Conservation (phyloP, 2,888 invertebrate species). For the Chymomyza amoena region DNA sequence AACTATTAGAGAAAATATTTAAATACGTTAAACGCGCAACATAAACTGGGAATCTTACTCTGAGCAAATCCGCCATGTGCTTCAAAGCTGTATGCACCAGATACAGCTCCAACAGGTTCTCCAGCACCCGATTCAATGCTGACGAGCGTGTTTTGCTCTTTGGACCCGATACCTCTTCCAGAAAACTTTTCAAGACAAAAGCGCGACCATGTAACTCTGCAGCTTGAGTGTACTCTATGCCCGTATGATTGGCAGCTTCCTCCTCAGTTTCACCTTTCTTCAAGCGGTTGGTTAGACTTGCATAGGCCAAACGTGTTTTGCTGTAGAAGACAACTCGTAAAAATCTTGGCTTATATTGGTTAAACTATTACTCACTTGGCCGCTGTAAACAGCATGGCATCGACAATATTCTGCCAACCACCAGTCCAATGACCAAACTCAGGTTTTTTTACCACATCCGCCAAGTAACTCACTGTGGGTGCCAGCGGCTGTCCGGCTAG, state of each 20-base stretch:
- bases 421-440: constrained; percentile 69
- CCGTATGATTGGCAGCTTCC: constrained; percentile 92
- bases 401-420: constrained; percentile 76
- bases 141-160: constrained; percentile 81
- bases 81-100: constrained; percentile 86
- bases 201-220: constrained; percentile 93
- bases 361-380: constrained; percentile 75
- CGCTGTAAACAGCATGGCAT: constrained; percentile 79
- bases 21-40: neutral
- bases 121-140: constrained; percentile 82
- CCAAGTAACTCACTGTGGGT: constrained; percentile 86
- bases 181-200: constrained; percentile 87
- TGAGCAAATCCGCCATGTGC: constrained; percentile 86
- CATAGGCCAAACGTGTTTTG: constrained; percentile 85
- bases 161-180: constrained; percentile 85
- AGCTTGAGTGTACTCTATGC: constrained; percentile 89
- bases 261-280: constrained; percentile 84
- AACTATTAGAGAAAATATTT: constrained; percentile 47
- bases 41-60: constrained; percentile 80
- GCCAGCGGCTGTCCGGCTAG: constrained; percentile 81
- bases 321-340: constrained; percentile 77
- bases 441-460: constrained; percentile 42
- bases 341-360: neutral
- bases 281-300: constrained; percentile 85
- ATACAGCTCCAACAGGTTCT: constrained; percentile 88